Conservation (phyloP, 2,888 invertebrate genomes). For the Aleiodes alternator region DNA sequence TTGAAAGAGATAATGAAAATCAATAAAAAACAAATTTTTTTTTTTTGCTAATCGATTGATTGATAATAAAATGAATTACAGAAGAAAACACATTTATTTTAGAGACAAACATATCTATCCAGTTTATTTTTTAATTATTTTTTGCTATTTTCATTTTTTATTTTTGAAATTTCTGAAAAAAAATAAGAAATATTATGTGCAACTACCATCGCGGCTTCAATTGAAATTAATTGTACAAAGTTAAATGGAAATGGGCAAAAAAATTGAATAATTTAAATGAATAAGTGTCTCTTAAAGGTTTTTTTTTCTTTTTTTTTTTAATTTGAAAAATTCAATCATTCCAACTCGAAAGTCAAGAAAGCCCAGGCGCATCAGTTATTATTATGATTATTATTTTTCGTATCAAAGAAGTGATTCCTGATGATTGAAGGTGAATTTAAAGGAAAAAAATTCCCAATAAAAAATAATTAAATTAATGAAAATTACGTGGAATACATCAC, state of each 20-base stretch:
- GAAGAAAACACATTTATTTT: conserved; percentile 61
- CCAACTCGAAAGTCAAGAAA: conserved; percentile 7
- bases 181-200: conserved; percentile 23
- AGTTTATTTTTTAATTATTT: conserved; percentile 43
- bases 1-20: conserved; percentile 42
- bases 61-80: conserved; percentile 56
- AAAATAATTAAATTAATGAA: conserved; percentile 28
- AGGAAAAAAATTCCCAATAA: not conserved
- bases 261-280: conserved; percentile 35
- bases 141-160: conserved; percentile 51
- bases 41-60: conserved; percentile 50
- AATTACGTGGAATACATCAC: conserved; percentile 29
- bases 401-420: too few relatives aligned
- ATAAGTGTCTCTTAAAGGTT: conserved; percentile 35
- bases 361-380: too few relatives aligned
- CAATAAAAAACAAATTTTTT: conserved; percentile 52
- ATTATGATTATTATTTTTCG: too few relatives aligned
- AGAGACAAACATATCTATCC: conserved; percentile 65
- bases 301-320: conserved; percentile 40
- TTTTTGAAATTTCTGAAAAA: not conserved
- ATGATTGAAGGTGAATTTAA: too few relatives aligned
- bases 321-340: conserved; percentile 30
- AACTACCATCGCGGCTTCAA: conserved; percentile 34
- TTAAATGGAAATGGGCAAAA: conserved; percentile 29
- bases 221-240: not conserved